phyloP scores from a whole-genome alignment of 2,797 vertebrate genomes.

The Choloepus didactylus region DNA sequence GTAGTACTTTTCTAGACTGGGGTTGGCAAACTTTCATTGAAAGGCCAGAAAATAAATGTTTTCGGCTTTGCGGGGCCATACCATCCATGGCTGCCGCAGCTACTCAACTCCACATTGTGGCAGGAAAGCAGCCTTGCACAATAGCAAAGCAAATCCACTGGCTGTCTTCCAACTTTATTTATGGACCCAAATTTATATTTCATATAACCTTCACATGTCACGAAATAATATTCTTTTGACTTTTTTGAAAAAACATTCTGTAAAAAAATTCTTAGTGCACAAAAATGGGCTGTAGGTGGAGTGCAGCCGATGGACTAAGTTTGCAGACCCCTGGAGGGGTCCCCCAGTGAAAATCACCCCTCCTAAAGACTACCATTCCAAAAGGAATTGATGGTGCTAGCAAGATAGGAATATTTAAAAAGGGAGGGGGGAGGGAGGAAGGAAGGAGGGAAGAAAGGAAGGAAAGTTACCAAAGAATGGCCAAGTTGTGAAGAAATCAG shows the following conservation, averaged over 20 bases:
- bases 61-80: neutral
- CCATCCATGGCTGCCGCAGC: neutral
- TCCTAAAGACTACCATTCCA: neutral
- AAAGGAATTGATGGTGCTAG: neutral
- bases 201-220: neutral
- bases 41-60: neutral
- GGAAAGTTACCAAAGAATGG: neutral
- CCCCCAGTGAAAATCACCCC: neutral
- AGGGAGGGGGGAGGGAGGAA: neutral
- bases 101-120: neutral
- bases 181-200: conserved; percentile 2
- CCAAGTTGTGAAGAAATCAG: neutral
- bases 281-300: neutral
- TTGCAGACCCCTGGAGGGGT: neutral
- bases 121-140: neutral
- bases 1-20: neutral
- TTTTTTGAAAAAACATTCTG: neutral
- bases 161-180: neutral
- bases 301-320: neutral
- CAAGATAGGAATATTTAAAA: neutral
- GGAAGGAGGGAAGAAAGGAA: neutral
- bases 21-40: neutral
- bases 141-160: neutral
- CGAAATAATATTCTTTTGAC: conserved; percentile 6
- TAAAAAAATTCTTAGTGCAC: neutral